These are phyloP conservation scores for Proterorhinus semilunaris DNA, from an alignment of 2,113 vertebrate species.

Conservation along the genomic window DNA sequence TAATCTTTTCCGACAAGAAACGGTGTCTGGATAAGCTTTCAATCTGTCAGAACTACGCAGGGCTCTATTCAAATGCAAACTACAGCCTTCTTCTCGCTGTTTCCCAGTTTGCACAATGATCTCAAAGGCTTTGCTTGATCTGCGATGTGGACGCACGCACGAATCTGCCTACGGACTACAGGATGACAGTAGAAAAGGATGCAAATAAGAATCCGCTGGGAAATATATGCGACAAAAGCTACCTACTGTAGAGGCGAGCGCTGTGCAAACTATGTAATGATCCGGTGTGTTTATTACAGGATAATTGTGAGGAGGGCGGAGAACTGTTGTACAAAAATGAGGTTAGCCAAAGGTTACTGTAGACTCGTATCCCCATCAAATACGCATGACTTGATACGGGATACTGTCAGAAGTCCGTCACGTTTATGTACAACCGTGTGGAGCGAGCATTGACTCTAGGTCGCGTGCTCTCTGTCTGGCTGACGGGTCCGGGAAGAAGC, in stretches of 20 bases:
- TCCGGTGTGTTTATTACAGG: conserved; percentile 6
- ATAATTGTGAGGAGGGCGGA: conserved; percentile 9
- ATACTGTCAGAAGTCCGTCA: conserved; percentile 25
- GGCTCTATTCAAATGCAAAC: conserved; percentile 5
- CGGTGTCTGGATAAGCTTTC: background rate
- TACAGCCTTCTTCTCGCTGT: background rate
- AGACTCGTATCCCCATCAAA: conserved; percentile 14
- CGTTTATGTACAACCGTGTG: conserved; percentile 8
- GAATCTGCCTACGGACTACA: background rate
- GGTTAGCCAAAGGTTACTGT: conserved; percentile 32
- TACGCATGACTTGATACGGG: conserved; percentile 19
- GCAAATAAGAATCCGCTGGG: conserved; percentile 13
- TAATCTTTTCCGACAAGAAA: background rate
- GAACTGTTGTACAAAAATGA: background rate
- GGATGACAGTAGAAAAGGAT: conserved; percentile 1
- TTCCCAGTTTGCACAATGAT: background rate
- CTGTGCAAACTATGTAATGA: conserved; percentile 2
- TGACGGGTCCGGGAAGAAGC: conserved; percentile 14
- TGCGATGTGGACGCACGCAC: background rate
- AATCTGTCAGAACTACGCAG: background rate
- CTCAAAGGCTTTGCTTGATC: background rate
- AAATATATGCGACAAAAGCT: conserved; percentile 1
- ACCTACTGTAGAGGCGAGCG: conserved; percentile 4
- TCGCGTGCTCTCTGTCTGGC: conserved; percentile 11
- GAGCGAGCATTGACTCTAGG: background rate